Evolutionary conservation across 2,888 invertebrate genomes (phyloP).

Genomic region (Diarsia brunnea): DNA sequence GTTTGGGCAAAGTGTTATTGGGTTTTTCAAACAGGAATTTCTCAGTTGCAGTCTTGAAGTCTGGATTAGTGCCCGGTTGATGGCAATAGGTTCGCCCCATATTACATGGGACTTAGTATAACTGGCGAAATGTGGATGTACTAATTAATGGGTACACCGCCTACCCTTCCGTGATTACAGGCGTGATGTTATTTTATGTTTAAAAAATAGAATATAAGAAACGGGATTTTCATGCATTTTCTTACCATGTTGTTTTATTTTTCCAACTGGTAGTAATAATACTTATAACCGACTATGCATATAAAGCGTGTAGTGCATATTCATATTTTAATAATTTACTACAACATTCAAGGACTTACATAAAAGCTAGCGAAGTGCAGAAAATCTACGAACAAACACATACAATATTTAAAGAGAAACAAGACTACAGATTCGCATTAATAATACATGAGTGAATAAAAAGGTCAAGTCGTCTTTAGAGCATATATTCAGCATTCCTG

Average conservation of each 20-base stretch:
- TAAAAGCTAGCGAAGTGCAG: background rate
- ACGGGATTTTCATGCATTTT: background rate
- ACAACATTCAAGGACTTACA: background rate
- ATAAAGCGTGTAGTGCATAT: slow-evolving; percentile 6
- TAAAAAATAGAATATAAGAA: background rate
- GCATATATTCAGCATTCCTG: slow-evolving; percentile 20
- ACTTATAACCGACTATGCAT: background rate
- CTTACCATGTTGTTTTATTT: background rate
- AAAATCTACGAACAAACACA: slow-evolving; percentile 9
- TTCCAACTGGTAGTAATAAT: background rate
- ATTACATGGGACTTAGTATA: too few relatives aligned
- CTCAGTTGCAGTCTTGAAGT: too few relatives aligned
- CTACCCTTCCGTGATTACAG: too few relatives aligned
- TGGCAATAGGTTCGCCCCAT: too few relatives aligned
- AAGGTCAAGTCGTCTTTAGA: slow-evolving; percentile 14
- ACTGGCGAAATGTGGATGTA: too few relatives aligned
- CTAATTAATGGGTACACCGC: too few relatives aligned
- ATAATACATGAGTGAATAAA: slow-evolving; percentile 39
- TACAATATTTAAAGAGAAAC: slow-evolving; percentile 17
- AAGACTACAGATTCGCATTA: slow-evolving; percentile 19
- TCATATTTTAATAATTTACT: background rate
- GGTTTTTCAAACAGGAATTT: too few relatives aligned
- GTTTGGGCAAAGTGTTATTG: too few relatives aligned
- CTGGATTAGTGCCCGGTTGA: too few relatives aligned
- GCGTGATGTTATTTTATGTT: too few relatives aligned